Evolutionary conservation across 35 echinoderm and acorn worm genomes (phyloP), one percentile per base, ranked within the genome.

Genomic region (Apostichopus parvimensis): DNA sequence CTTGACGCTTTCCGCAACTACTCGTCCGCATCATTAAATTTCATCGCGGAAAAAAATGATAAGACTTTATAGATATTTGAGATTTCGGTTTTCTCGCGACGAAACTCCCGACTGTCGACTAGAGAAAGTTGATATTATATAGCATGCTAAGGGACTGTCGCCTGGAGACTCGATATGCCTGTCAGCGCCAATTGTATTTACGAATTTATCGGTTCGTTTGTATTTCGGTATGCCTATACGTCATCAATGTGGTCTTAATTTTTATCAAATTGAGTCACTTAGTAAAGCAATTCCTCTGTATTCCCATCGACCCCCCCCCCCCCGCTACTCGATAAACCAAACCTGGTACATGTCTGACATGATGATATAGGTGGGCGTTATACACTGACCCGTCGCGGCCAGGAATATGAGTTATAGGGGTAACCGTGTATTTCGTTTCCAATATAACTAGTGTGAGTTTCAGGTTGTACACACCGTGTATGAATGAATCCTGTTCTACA

Each of bases 11-110:
- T 26, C 64, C 17, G 23, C 4, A 73, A 54, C 86, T 52, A 88
- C 72, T 88, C 86, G 86, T 88, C 86, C 86, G 86, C 28, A 88
- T 88, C 61, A 88, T 88, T 88, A 72, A 73, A 88, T 72, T 17
- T 57, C 78, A 82, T 57, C 13, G 23, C 21, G 55, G 17, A 78
- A 0, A 45, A 8, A 57, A 82, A 82, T 82, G 26, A 82, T 82
- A 26, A 57, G 45, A 57, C 10, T 57, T 18, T 18, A 57, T 82
- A 53, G 79, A 54, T 82, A 82, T 82, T 82, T 82, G 79, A 82
- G 79, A 82, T 82, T 82, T 82, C 28, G 79, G 45, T 82, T 82
- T 57, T 82, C 79, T 82, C 79, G 45, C 14, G 28, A 82, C 21
- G 55, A 52, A 17, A n/a, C 14, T 75, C 71, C 17, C 71, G 71